Evolutionary conservation across 2,113 vertebrate species (phyloP).

Genomic region (Copsychus sechellarum): DNA sequence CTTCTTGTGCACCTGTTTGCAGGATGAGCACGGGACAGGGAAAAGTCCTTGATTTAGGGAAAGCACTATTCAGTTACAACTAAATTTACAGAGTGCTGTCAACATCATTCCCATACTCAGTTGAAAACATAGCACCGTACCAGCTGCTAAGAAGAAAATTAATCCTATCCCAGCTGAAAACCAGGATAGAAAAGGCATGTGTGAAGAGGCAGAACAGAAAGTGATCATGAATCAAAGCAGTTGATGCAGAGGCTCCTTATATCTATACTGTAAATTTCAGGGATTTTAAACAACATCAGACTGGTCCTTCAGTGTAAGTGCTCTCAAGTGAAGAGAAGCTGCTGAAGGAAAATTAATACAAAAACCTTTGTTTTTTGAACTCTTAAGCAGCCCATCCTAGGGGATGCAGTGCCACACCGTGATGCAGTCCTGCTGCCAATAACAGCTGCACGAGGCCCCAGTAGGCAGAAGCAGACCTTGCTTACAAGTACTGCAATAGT

Average conservation of each 20-base stretch:
- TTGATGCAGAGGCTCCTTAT: background rate
- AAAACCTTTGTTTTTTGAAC: background rate
- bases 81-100: background rate
- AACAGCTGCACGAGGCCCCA: background rate
- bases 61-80: background rate
- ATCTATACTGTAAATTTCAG: background rate
- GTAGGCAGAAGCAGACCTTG: accelerated
- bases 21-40: background rate
- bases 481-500: background rate
- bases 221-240: background rate
- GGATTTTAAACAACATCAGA: background rate
- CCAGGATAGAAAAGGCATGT: background rate
- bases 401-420: background rate
- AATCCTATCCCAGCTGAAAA: background rate
- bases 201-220: background rate
- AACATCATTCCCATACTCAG: background rate
- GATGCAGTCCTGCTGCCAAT: background rate
- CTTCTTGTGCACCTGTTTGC: background rate
- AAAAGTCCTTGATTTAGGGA: background rate
- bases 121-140: background rate
- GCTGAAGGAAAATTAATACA: background rate
- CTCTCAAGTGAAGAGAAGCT: background rate
- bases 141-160: background rate
- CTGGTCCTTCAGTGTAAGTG: background rate
- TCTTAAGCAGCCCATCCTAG: background rate